Conservation (phyloP, 2,797 vertebrate species). For the Notamacropus eugenii region DNA sequence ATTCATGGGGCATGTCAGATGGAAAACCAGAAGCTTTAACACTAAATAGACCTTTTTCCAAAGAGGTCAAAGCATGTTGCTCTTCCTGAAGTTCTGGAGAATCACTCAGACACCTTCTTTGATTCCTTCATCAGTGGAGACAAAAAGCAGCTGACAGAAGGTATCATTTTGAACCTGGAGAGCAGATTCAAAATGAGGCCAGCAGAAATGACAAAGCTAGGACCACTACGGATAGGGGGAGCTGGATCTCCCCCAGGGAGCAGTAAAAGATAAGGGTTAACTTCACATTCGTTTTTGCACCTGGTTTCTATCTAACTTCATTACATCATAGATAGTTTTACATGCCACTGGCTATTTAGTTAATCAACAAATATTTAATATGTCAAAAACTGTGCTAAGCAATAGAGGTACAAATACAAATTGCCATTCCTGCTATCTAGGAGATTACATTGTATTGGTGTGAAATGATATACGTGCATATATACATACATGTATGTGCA, state of each 20-base stretch:
- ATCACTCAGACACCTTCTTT: background rate
- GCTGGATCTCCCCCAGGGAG: background rate
- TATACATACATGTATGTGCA: accelerated
- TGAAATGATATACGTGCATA: background rate
- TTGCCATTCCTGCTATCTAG: background rate
- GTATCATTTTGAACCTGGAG: background rate
- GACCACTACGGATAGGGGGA: background rate
- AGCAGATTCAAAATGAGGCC: background rate
- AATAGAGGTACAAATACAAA: background rate
- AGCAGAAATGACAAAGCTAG: background rate
- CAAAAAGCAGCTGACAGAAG: background rate
- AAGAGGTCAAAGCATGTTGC: background rate
- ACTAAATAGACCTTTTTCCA: slow-evolving; percentile 28
- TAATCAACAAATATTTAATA: background rate
- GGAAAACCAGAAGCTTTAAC: slow-evolving; percentile 35
- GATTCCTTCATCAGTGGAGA: background rate
- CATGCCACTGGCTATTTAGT: background rate
- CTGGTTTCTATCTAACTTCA: background rate
- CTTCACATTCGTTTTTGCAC: background rate
- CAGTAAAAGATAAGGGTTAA: background rate
- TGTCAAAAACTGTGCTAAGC: background rate
- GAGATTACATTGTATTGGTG: background rate
- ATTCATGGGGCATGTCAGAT: background rate
- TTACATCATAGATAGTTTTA: background rate
- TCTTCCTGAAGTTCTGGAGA: slow-evolving; percentile 2